These are phyloP conservation scores for Brachionus paranguensis DNA, from an alignment of 1,140 invertebrate genomes.

Conservation along the genomic window DNA sequence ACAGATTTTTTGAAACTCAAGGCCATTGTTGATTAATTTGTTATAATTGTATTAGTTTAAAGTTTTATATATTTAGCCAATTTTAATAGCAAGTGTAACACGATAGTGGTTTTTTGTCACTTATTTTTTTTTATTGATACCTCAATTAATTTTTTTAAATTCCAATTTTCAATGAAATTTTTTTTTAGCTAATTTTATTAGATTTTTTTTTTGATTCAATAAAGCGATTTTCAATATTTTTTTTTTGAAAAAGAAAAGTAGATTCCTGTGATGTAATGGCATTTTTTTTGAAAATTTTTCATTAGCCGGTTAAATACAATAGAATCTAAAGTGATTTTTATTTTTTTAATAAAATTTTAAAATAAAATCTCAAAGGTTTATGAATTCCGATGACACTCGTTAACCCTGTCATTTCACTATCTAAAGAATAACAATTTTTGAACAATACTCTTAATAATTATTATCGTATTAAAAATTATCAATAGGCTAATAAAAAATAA, in stretches of 20 bases:
- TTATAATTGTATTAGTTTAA: not conserved
- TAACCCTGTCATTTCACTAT: not conserved
- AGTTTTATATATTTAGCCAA: not conserved
- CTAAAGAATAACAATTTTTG: not conserved
- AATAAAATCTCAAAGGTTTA: not conserved
- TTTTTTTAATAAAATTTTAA: not conserved
- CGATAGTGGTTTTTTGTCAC: not conserved
- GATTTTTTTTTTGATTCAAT: conserved; percentile 1
- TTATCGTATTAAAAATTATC: too few relatives aligned
- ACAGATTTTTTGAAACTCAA: not conserved
- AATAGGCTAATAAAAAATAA: too few relatives aligned
- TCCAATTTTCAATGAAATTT: conserved; percentile 1
- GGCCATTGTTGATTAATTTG: not conserved
- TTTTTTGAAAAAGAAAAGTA: conserved; percentile 1
- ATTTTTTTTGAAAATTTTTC: not conserved
- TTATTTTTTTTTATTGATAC: not conserved
- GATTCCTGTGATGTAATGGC: not conserved
- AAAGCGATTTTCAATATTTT: conserved; percentile 5
- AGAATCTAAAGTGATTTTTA: not conserved
- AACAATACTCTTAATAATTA: too few relatives aligned
- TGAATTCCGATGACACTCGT: not conserved
- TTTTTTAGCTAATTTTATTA: not conserved
- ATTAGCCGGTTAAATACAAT: not conserved
- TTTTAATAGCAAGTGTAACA: not conserved
- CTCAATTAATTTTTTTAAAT: conserved; percentile 30